phyloP scores from a whole-genome alignment of 2,888 invertebrate genomes.

The Archips xylosteana region DNA sequence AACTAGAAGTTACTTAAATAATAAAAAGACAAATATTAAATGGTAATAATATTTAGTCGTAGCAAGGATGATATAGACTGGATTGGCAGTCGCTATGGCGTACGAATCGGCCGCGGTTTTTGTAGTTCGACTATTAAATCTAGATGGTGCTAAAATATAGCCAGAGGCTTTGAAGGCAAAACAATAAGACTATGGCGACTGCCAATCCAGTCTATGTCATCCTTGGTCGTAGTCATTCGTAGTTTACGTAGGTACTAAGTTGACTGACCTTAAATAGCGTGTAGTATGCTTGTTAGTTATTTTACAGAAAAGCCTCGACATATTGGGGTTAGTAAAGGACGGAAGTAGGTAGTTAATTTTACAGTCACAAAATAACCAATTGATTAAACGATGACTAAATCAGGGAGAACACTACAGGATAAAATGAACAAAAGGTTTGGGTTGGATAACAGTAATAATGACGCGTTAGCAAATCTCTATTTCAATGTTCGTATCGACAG shows the following conservation, averaged over 20 bases:
- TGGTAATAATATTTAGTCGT: no score
- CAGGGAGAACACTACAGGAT: not conserved
- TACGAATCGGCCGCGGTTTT: no score
- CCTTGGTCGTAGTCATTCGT: not conserved
- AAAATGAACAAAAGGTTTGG: not conserved
- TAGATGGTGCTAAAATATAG: no score
- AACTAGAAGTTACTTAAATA: no score
- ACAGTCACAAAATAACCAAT: not conserved
- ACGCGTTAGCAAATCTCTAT: conserved; percentile 8
- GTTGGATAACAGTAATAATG: not conserved
- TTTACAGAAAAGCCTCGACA: conserved; percentile 22
- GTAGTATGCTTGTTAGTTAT: conserved; percentile 26
- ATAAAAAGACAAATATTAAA: no score
- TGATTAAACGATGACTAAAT: not conserved
- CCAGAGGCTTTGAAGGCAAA: no score
- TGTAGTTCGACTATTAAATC: no score
- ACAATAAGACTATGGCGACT: no score
- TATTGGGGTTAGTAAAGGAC: conserved; percentile 15
- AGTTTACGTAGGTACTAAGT: conserved; percentile 12
- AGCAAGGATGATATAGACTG: no score
- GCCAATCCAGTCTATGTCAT: no score
- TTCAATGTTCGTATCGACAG: conserved; percentile 26
- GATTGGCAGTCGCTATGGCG: no score
- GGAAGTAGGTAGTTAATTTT: not conserved
- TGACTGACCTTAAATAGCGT: conserved; percentile 34